Evolutionary conservation across 1,140 invertebrate genomes (phyloP).

Genomic region (Limonius californicus): DNA sequence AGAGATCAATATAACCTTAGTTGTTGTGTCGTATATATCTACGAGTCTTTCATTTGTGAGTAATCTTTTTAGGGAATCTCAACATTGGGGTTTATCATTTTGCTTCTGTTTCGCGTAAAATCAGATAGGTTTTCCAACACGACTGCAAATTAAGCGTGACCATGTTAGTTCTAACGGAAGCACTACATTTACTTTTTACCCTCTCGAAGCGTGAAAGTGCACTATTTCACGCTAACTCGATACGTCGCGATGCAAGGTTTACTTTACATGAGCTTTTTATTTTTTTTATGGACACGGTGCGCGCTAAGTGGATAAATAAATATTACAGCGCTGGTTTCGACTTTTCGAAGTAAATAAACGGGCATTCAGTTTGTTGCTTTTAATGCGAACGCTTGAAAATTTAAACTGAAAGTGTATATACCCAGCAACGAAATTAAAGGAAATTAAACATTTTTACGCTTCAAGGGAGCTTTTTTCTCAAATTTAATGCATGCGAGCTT

Average conservation of each 20-base stretch:
- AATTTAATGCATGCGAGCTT: background rate
- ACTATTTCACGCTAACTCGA: conserved; percentile 2
- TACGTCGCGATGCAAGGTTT: background rate
- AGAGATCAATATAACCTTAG: too few species aligned
- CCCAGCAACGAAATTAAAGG: background rate
- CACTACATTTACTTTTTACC: too few species aligned
- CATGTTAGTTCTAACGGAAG: too few species aligned
- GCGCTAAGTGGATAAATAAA: conserved; percentile 36
- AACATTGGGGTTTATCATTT: too few species aligned
- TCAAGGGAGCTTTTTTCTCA: background rate
- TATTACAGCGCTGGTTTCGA: conserved; percentile 31
- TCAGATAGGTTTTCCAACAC: too few species aligned
- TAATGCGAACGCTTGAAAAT: background rate
- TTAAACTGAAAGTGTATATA: background rate
- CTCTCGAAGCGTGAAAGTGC: background rate
- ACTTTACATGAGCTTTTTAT: too few species aligned
- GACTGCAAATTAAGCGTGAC: too few species aligned
- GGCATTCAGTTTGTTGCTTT: background rate
- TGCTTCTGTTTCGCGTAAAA: too few species aligned
- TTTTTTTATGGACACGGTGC: too few species aligned
- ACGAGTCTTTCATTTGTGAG: too few species aligned
- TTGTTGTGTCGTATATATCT: too few species aligned
- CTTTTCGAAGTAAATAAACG: conserved; percentile 27
- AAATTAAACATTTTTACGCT: background rate
- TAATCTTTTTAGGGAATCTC: too few species aligned